Evolutionary conservation across 2,888 invertebrate genomes (phyloP).

Genomic region (Rambutsinella grinnellia): DNA sequence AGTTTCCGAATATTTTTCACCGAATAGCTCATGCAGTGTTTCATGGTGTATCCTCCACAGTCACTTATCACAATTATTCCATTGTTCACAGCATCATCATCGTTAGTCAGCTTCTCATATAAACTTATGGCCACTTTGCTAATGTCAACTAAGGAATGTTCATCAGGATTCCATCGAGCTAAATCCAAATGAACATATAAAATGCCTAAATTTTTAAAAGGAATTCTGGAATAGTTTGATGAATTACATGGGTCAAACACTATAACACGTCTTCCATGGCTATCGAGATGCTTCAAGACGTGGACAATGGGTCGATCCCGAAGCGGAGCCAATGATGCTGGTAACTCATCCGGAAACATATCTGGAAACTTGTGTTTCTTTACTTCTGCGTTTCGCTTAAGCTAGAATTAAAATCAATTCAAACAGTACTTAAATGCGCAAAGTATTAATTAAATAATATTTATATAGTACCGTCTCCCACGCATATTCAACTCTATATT

Average conservation of each 20-base stretch:
- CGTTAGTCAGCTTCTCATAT: neutral
- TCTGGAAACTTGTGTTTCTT: neutral
- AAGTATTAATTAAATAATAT: neutral
- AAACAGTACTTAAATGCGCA: too few relatives aligned
- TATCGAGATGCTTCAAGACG: neutral
- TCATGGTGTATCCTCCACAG: too few relatives aligned
- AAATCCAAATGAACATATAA: neutral
- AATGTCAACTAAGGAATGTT: neutral
- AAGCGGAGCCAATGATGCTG: neutral
- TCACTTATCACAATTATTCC: neutral
- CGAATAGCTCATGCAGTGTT: constrained; percentile 3
- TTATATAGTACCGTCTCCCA: constrained; percentile 3
- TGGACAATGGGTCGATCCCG: neutral
- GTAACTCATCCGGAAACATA: neutral
- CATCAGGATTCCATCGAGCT: neutral
- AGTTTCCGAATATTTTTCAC: neutral
- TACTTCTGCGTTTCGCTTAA: neutral
- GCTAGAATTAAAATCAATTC: neutral
- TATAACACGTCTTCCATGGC: neutral
- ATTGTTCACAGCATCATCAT: neutral
- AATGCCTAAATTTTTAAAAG: neutral
- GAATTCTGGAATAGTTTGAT: neutral
- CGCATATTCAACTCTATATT: neutral
- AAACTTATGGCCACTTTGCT: neutral
- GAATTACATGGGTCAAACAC: neutral